These are phyloP conservation scores for Aphodius granarius DNA, from an alignment of 2,888 invertebrate genomes.

Conservation along the genomic window DNA sequence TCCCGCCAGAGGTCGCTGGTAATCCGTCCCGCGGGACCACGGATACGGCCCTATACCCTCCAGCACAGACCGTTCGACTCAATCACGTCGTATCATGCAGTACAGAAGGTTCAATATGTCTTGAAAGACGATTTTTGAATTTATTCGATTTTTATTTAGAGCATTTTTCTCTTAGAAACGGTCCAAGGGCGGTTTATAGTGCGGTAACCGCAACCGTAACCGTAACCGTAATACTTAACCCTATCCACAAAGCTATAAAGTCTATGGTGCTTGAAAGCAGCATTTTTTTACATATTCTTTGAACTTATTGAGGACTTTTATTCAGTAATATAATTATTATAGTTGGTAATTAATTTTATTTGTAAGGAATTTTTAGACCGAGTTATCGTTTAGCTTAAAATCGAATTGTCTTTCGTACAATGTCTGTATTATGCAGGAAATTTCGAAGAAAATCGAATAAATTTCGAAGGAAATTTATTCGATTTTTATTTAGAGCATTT, in stretches of 20 bases:
- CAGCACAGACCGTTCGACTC: slow-evolving; percentile 18
- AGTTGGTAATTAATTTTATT: too few relatives aligned
- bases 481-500: not conserved
- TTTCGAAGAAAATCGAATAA: slow-evolving; percentile 13
- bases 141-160: not conserved
- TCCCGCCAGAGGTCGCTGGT: slow-evolving; percentile 40
- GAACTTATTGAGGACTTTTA: too few relatives aligned
- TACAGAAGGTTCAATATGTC: slow-evolving; percentile 17
- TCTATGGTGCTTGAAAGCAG: too few relatives aligned
- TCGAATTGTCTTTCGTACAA: too few relatives aligned
- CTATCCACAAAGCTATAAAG: too few relatives aligned
- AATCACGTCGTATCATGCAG: slow-evolving; percentile 18
- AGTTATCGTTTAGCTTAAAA: too few relatives aligned
- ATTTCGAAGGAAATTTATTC: not conserved
- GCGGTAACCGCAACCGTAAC: too few relatives aligned
- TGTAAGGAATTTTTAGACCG: too few relatives aligned
- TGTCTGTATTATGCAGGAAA: slow-evolving; percentile 14
- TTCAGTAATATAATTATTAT: too few relatives aligned
- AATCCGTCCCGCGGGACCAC: slow-evolving; percentile 43
- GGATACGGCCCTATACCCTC: slow-evolving; percentile 19
- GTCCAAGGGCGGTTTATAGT: too few relatives aligned
- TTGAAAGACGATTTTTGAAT: not conserved
- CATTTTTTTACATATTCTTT: too few relatives aligned
- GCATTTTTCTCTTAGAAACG: not conserved
- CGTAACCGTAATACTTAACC: too few relatives aligned